Conservation (phyloP, 1,140 invertebrate genomes). For the Pogonomyrmex californicus region DNA sequence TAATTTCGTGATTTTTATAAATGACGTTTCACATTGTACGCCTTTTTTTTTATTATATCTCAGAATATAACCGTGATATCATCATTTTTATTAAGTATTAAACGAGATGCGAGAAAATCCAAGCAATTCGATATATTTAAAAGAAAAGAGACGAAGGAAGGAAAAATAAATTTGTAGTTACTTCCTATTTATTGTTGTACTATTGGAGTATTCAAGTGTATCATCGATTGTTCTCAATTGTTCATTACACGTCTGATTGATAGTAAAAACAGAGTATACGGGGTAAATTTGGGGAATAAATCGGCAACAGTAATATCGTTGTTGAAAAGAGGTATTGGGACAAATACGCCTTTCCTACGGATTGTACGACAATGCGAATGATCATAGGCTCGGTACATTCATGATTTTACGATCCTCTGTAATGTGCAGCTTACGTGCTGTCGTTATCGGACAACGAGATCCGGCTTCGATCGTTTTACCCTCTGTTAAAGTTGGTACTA, state of each 20-base stretch:
- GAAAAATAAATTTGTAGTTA: not conserved
- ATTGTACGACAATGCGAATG: conserved; percentile 38
- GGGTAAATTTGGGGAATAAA: not conserved
- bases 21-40: not conserved
- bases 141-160: not conserved
- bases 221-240: conserved; percentile 18
- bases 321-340: conserved; percentile 38
- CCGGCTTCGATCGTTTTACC: conserved; percentile 65
- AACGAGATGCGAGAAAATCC: not conserved
- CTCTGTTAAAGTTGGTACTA: conserved; percentile 51
- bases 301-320: conserved; percentile 30
- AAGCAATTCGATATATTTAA: not conserved
- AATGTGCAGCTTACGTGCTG: conserved; percentile 55
- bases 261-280: not conserved
- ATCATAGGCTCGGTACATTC: conserved; percentile 49
- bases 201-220: not conserved
- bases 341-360: conserved; percentile 11
- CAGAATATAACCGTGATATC: not conserved
- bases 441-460: conserved; percentile 70
- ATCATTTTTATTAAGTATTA: conserved; percentile 6
- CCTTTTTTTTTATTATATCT: not conserved
- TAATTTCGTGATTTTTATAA: conserved; percentile 11
- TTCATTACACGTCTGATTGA: not conserved
- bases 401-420: conserved; percentile 59
- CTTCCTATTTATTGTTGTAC: not conserved